phyloP scores from a whole-genome alignment of 2,888 invertebrate species.

The Melangyna quadrimaculata region DNA sequence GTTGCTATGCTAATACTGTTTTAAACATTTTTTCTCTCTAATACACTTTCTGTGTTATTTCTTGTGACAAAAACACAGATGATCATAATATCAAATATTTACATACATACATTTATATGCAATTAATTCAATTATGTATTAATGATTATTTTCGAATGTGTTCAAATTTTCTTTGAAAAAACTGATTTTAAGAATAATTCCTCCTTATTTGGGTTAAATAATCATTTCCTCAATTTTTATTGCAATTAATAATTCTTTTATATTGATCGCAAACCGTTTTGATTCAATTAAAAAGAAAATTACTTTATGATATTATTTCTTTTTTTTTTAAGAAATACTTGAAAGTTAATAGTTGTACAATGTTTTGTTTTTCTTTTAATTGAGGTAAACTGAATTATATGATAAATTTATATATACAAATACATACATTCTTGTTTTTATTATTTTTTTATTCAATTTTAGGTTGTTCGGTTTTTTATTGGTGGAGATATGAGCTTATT shows the following conservation, averaged over 20 bases:
- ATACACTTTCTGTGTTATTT: constrained; percentile 2
- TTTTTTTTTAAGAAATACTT: constrained; percentile 12
- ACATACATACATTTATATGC: background rate
- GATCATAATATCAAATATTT: background rate
- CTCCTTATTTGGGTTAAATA: constrained; percentile 27
- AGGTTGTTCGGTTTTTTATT: constrained; percentile 13
- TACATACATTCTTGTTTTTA: constrained; percentile 16
- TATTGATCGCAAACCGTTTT: background rate
- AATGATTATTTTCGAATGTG: constrained; percentile 17
- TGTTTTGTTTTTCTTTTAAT: constrained; percentile 19
- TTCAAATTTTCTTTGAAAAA: constrained; percentile 8
- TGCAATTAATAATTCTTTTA: background rate
- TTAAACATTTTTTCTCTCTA: constrained; percentile 12
- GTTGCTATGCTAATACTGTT: constrained; percentile 27
- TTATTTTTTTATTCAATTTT: background rate
- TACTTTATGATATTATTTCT: background rate
- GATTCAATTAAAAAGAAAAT: background rate
- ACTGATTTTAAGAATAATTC: constrained; percentile 12
- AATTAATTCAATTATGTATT: background rate
- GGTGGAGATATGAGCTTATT: constrained; percentile 9
- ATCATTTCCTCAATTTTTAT: background rate
- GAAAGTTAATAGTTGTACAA: background rate
- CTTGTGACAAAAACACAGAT: background rate
- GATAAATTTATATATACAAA: constrained; percentile 19
- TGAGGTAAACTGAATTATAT: constrained; percentile 53